Percentiles rank a stretch among this genome's conserved stretches.
Conservation (phyloP, 1,140 invertebrate genomes). For the Uloborus diversus region DNA sequence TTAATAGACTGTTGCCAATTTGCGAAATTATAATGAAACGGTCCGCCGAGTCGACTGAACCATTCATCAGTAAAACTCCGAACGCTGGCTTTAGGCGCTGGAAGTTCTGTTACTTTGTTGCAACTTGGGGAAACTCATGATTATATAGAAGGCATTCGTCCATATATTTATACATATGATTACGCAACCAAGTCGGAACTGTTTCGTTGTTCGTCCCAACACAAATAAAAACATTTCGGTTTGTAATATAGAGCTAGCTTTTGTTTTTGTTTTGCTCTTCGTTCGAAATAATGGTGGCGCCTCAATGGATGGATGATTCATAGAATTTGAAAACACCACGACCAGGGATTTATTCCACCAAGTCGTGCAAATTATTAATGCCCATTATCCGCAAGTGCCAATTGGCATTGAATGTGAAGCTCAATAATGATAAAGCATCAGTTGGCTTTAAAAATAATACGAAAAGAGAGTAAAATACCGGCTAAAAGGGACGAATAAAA, state of each 20-base stretch:
- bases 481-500: too few relatives aligned
- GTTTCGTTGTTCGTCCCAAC: too few relatives aligned
- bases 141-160: not conserved
- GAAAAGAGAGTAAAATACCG: too few relatives aligned
- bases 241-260: too few relatives aligned
- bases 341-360: conserved; percentile 15
- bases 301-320: conserved; percentile 29
- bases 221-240: conserved; percentile 8
- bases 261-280: too few relatives aligned
- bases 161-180: too few relatives aligned
- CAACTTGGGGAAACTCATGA: not conserved
- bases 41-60: not conserved
- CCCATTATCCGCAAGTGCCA: conserved; percentile 18
- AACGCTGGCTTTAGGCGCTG: conserved; percentile 6
- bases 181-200: too few relatives aligned
- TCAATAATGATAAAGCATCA: too few relatives aligned
- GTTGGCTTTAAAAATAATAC: too few relatives aligned
- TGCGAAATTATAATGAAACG: conserved; percentile 25
- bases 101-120: conserved; percentile 23
- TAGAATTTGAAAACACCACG: conserved; percentile 40
- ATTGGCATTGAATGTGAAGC: not conserved
- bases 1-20: not conserved
- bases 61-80: conserved; percentile 12
- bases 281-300: conserved; percentile 35
- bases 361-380: conserved; percentile 33